Evolutionary conservation across 64 coral and sea anemone species (phyloP).

Genomic region (Stichodactyla mertensii): DNA sequence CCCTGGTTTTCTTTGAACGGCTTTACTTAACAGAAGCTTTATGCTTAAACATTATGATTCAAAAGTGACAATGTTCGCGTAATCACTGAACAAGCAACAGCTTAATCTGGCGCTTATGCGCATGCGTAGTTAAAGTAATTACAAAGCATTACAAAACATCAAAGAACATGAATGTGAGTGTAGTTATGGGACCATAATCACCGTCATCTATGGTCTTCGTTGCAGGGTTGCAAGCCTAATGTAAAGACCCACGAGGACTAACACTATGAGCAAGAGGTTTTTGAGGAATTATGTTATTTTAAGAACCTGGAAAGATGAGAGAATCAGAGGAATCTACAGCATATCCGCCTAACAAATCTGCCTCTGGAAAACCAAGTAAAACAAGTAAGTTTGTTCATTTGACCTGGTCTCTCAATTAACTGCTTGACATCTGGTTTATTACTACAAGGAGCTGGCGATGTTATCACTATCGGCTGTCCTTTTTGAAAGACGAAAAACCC

Average conservation of each 20-base stretch:
- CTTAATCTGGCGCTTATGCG: background rate
- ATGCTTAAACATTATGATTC: background rate
- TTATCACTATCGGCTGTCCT: background rate
- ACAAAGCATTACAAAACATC: background rate
- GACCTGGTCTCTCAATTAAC: slow-evolving; percentile 18
- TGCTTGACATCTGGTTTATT: slow-evolving; percentile 7
- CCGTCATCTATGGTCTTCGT: background rate
- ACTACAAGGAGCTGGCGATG: background rate
- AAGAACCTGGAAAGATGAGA: background rate
- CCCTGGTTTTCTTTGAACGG: background rate
- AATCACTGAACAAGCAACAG: slow-evolving; percentile 14
- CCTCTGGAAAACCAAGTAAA: background rate
- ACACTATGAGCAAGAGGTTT: slow-evolving; percentile 10
- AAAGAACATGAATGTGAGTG: background rate
- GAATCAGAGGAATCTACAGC: background rate
- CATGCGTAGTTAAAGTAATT: slow-evolving; percentile 6
- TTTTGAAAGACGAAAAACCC: background rate
- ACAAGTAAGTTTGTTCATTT: slow-evolving; percentile 23
- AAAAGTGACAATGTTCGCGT: slow-evolving; percentile 13
- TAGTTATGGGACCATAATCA: background rate
- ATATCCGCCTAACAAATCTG: background rate
- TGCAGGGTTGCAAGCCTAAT: background rate
- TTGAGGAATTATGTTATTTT: background rate
- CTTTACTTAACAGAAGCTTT: slow-evolving; percentile 5
- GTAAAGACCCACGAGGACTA: background rate